Conservation (phyloP, 2,113 vertebrate genomes). For the Mastomys coucha region DNA sequence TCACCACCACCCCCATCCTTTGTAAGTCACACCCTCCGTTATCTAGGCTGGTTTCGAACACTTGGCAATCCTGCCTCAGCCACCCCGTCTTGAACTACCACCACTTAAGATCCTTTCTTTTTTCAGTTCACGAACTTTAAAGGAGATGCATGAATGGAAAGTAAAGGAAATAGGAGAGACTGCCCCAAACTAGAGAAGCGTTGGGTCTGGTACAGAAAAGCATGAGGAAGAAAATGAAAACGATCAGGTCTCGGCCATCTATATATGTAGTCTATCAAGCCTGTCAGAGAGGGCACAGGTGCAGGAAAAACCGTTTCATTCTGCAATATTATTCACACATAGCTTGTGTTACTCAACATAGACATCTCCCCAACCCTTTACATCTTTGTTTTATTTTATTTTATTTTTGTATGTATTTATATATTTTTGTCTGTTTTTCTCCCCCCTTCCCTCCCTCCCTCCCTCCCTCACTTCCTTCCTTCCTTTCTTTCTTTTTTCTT, state of each 20-base stretch:
- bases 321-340: neutral
- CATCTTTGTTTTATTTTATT: neutral
- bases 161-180: neutral
- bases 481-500: too few relatives aligned
- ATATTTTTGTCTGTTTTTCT: too few relatives aligned
- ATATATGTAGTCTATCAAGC: neutral
- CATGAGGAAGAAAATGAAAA: neutral
- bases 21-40: neutral
- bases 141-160: neutral
- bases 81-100: neutral
- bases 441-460: too few relatives aligned
- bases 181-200: neutral
- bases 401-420: neutral
- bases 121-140: neutral
- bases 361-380: neutral
- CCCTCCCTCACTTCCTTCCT: too few relatives aligned
- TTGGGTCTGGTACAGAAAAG: neutral
- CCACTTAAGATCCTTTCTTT: neutral
- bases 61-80: neutral
- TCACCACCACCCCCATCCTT: accelerated
- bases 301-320: neutral
- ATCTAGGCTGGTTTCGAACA: neutral
- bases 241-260: neutral
- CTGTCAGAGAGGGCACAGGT: neutral
- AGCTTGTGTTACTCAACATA: neutral